These are phyloP conservation scores for Tromatobia lineatoria DNA, from an alignment of 2,888 invertebrate genomes.

Conservation along the genomic window DNA sequence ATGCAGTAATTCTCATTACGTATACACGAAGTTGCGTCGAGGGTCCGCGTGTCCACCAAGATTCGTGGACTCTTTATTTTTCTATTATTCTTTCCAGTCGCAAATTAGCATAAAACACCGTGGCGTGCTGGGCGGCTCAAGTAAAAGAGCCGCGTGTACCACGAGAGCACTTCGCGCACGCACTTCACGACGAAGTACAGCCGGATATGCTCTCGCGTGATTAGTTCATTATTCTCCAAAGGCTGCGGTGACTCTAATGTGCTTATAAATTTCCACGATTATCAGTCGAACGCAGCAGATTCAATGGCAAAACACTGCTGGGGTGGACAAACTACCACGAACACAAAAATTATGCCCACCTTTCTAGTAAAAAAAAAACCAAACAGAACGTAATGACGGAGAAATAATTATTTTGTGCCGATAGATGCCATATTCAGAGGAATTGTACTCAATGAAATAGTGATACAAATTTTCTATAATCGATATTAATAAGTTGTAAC, in stretches of 20 bases:
- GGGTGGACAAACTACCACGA: not conserved
- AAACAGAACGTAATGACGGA: not conserved
- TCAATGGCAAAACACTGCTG: constrained; percentile 5
- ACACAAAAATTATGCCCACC: not conserved
- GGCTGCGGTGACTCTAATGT: not conserved
- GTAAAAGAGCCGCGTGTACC: constrained; percentile 38
- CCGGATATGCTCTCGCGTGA: constrained; percentile 52
- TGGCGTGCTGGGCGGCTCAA: constrained; percentile 43
- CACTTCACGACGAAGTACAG: constrained; percentile 33
- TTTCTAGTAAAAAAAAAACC: not conserved
- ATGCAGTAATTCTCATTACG: constrained; percentile 21
- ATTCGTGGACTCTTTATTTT: constrained; percentile 29
- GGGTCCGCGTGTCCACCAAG: constrained; percentile 6
- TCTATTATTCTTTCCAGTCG: constrained; percentile 25
- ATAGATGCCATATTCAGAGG: too few relatives aligned
- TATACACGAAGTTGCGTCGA: constrained; percentile 26
- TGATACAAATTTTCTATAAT: too few relatives aligned
- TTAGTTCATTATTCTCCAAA: constrained; percentile 55
- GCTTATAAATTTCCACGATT: constrained; percentile 47
- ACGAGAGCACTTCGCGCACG: constrained; percentile 31
- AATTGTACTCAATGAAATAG: too few relatives aligned
- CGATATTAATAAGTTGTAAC: too few relatives aligned
- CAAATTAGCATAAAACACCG: constrained; percentile 61
- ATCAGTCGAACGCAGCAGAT: constrained; percentile 32
- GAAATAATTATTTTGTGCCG: too few relatives aligned